Evolutionary conservation across 2,888 invertebrate species (phyloP), one percentile per base, ranked within the genome.

Genomic region (Stenodera caucasica): DNA sequence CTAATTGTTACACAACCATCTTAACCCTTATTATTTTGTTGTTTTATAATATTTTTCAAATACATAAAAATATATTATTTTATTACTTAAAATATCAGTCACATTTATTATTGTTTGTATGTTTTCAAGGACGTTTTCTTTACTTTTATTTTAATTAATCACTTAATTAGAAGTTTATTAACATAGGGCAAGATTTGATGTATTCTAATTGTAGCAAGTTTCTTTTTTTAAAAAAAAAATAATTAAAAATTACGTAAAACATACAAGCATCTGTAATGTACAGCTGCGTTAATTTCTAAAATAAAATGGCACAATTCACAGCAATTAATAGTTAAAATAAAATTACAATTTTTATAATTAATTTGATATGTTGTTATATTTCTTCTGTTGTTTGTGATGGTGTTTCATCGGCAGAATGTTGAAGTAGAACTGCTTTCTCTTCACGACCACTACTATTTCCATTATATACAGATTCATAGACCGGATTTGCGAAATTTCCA

Each of bases 401-500:
- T 60, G 80, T 77, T 68, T 84, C 83, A 61, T 84, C 84, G 59
- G 82, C 82, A 21, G 79, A 77, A 64, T 82, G 82, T 69, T 85
- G 84, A 56, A 85, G 72, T 59, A 85, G 72, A 3, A 84, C 83
- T 60, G 85, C 83, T 53, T 85, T 81, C 73, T 85, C 85, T 67
- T 85, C 85, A 8, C 79, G 80, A 6, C 77, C 82, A 14, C 77
- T 81, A 12, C 75, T 81, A 57, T 75, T 73, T 40, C 79, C 78
- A 65, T 81, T 84, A 80, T 90, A 92, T 83, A 92, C 88, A 53
- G 90, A 90, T 74, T 93, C 93, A 81, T 94, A 94, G 50, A 93
- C 90, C 0, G 93, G 93, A 81, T 93, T 93, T 18, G 90, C 90
- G 82, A 92, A 93, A 81, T 92, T 91, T 29, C 89, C 89, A 66